Conservation (phyloP, 2,888 invertebrate genomes). For the Drosophila maculinotata region DNA sequence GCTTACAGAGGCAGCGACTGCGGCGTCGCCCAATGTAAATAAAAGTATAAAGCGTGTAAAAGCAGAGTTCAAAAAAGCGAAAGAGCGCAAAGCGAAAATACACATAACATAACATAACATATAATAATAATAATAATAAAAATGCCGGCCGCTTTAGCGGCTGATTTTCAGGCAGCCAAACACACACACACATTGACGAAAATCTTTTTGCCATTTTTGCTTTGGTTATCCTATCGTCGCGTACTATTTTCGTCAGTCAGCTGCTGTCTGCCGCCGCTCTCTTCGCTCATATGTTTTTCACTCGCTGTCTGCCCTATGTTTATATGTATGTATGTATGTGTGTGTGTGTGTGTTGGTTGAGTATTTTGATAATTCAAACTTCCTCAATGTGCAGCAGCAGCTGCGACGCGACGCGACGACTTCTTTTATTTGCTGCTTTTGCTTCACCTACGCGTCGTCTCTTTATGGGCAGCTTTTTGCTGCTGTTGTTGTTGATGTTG, state of each 20-base stretch:
- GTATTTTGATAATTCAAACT: slow-evolving; percentile 64
- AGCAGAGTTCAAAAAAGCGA: slow-evolving; percentile 59
- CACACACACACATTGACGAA: slow-evolving; percentile 35
- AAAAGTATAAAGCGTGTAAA: slow-evolving; percentile 62
- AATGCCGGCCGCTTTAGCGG: slow-evolving; percentile 77
- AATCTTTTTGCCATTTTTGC: slow-evolving; percentile 57
- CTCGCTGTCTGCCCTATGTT: slow-evolving; percentile 21
- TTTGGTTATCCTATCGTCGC: slow-evolving; percentile 65
- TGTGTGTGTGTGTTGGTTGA: slow-evolving; percentile 33
- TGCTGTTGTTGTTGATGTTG: slow-evolving; percentile 16
- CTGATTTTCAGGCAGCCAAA: slow-evolving; percentile 61
- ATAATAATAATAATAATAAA: slow-evolving; percentile 74
- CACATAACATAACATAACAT: slow-evolving; percentile 70
- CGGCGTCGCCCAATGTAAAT: slow-evolving; percentile 67
- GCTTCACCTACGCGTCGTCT: slow-evolving; percentile 54
- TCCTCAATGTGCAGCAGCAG: slow-evolving; percentile 57
- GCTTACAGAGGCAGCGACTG: slow-evolving; percentile 9
- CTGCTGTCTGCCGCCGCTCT: slow-evolving; percentile 38
- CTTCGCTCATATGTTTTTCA: slow-evolving; percentile 45
- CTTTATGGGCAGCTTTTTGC: slow-evolving; percentile 38
- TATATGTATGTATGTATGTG: slow-evolving; percentile 12
- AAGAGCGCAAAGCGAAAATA: slow-evolving; percentile 65
- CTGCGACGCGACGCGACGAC: slow-evolving; percentile 29
- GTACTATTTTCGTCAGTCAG: slow-evolving; percentile 76
- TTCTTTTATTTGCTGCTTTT: slow-evolving; percentile 44